Evolutionary conservation across 2,797 vertebrate genomes (phyloP), one percentile per base, ranked within the genome.

Genomic region (Clarias platycephalus): DNA sequence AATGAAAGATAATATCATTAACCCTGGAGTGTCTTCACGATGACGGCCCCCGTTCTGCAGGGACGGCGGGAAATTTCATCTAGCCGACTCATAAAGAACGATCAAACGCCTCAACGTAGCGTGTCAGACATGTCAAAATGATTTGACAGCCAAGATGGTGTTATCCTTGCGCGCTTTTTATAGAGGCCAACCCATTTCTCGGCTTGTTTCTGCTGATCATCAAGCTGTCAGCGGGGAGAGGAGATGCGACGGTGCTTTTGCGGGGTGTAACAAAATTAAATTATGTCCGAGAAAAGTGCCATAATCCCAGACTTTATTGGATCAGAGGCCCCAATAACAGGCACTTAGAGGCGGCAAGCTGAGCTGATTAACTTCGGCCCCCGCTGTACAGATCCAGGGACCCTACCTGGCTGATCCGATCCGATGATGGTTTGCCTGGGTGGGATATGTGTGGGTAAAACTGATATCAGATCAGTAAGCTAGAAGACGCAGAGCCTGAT

Each of bases 241-340:
- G 26, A 44, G 74, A 82, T 24, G 58, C n/a, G 72, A 37, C 55
- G 76, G 60, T 57, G 79, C 84, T 75, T 81, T 83, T 62, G 70
- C 63, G 28, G 79, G 80, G 66, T 76, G 68, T 79, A 77, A 75
- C 28, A 40, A 80, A 89, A 87, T 88, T 44, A 87, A 88, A 84
- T 84, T 76, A 89, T 63, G 62, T 83, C 55, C n/a, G 60, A 83
- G 82, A 70, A 80, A 83, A 88, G 80, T 83, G 82, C 84, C 83
- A 26, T 88, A 89, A 89, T 90, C 84, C 82, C 24, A 12, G 80
- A 79, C 75, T 83, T 86, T 89, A 88, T 86, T 83, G 81, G 86
- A 89, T 87, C 89, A 86, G 85, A 77, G 66, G 82, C 83, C 75
- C 75, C 66, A 81, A 78, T 84, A 80, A 86, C 87, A 84, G 87